Evolutionary conservation across 2,888 invertebrate species (phyloP).

Genomic region (Cataglyphis albicans): DNA sequence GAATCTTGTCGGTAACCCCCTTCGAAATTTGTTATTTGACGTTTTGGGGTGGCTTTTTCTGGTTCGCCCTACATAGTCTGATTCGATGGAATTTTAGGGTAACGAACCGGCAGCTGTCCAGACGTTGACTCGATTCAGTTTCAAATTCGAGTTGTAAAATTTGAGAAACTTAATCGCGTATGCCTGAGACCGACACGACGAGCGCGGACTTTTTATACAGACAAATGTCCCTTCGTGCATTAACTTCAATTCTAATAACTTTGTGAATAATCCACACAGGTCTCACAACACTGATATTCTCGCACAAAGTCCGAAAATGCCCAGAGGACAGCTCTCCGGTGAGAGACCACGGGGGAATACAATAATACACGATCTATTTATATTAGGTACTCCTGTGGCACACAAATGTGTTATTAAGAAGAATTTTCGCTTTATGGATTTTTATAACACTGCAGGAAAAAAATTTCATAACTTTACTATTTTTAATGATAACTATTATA

Average conservation of each 20-base stretch:
- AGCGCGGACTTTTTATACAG: neutral
- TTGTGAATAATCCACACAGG: conserved; percentile 18
- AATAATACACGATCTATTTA: conserved; percentile 38
- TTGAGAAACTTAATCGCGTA: conserved; percentile 36
- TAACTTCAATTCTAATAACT: conserved; percentile 43
- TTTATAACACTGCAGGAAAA: neutral
- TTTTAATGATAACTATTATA: neutral
- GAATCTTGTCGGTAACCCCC: conserved; percentile 71
- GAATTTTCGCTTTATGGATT: neutral
- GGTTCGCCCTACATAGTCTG: conserved; percentile 12
- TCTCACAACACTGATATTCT: neutral
- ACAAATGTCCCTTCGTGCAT: conserved; percentile 4
- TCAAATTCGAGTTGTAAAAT: conserved; percentile 42
- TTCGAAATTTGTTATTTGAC: conserved; percentile 70
- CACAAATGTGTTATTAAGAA: neutral
- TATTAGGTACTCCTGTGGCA: neutral
- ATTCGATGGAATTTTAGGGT: conserved; percentile 35
- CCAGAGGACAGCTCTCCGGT: neutral
- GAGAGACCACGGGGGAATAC: conserved; percentile 49
- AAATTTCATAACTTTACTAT: neutral
- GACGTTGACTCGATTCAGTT: conserved; percentile 41
- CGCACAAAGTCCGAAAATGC: neutral
- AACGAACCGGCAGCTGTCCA: conserved; percentile 53
- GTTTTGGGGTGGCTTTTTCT: conserved; percentile 58
- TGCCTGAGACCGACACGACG: neutral